These are phyloP conservation scores for Spicauda simplicius DNA, from an alignment of 2,888 invertebrate genomes.

Conservation along the genomic window DNA sequence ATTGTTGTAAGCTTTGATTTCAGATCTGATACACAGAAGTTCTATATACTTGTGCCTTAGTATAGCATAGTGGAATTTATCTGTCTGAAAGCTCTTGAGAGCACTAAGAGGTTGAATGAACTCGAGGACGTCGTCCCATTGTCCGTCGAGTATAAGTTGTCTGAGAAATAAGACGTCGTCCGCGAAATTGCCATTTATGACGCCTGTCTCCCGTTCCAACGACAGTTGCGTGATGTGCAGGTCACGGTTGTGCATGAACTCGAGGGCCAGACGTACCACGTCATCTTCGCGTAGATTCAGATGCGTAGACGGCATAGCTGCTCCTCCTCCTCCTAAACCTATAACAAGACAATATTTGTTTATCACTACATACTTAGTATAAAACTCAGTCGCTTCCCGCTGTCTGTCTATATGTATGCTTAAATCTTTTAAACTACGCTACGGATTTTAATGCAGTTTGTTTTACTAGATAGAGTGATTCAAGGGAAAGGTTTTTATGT, in stretches of 20 bases:
- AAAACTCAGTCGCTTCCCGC: too few relatives aligned
- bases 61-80: slow-evolving; percentile 94
- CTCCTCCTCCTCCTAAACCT: slow-evolving; percentile 47
- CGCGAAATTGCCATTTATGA: slow-evolving; percentile 96
- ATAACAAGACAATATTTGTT: slow-evolving; percentile 48
- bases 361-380: too few relatives aligned
- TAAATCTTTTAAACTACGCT: too few relatives aligned
- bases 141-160: slow-evolving; percentile 97
- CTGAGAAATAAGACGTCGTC: slow-evolving; percentile 97
- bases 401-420: too few relatives aligned
- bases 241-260: slow-evolving; percentile 95
- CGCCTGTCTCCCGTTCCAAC: slow-evolving; percentile 97
- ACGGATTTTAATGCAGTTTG: too few relatives aligned
- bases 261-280: slow-evolving; percentile 92
- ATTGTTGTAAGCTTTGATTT: slow-evolving; percentile 93
- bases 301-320: slow-evolving; percentile 91
- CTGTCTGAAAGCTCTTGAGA: slow-evolving; percentile 92
- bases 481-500: too few relatives aligned
- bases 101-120: slow-evolving; percentile 97
- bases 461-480: too few relatives aligned
- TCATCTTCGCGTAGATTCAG: slow-evolving; percentile 95
- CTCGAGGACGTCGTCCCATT: slow-evolving; percentile 98
- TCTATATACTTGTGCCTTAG: slow-evolving; percentile 97
- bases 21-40: slow-evolving; percentile 96
- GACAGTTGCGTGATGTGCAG: slow-evolving; percentile 96